These are phyloP conservation scores for Drosophila mimica DNA, from an alignment of 2,888 invertebrate genomes.

Conservation along the genomic window DNA sequence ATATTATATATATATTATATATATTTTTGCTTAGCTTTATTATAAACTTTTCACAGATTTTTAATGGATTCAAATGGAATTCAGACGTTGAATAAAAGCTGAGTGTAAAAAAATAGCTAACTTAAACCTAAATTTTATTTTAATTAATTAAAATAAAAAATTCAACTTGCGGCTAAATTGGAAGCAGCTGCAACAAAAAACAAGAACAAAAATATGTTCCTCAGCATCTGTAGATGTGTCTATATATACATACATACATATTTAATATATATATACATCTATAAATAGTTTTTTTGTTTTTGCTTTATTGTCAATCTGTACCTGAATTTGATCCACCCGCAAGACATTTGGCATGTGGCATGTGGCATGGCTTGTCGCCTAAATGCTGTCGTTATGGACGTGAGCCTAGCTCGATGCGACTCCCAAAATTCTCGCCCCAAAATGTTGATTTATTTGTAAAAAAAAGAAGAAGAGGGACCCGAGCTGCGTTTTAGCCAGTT, in stretches of 20 bases:
- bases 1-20: too few species aligned
- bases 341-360: conserved; percentile 51
- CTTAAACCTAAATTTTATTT: neutral
- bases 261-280: neutral
- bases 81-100: neutral
- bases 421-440: conserved; percentile 13
- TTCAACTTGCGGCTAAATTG: neutral
- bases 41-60: neutral
- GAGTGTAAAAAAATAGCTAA: too few species aligned
- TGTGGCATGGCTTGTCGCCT: conserved; percentile 43
- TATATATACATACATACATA: neutral
- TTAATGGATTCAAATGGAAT: too few species aligned
- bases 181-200: neutral
- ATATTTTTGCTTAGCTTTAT: neutral
- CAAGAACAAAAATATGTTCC: neutral
- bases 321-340: conserved; percentile 40
- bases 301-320: conserved; percentile 25
- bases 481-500: neutral
- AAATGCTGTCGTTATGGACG: conserved; percentile 60
- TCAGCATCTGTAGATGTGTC: neutral
- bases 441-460: conserved; percentile 81
- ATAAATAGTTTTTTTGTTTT: neutral
- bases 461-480: neutral
- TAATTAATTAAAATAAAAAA: neutral
- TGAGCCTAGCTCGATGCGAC: conserved; percentile 24